These are phyloP conservation scores for Cettia cetti DNA, from an alignment of 2,113 vertebrate species.

Conservation along the genomic window DNA sequence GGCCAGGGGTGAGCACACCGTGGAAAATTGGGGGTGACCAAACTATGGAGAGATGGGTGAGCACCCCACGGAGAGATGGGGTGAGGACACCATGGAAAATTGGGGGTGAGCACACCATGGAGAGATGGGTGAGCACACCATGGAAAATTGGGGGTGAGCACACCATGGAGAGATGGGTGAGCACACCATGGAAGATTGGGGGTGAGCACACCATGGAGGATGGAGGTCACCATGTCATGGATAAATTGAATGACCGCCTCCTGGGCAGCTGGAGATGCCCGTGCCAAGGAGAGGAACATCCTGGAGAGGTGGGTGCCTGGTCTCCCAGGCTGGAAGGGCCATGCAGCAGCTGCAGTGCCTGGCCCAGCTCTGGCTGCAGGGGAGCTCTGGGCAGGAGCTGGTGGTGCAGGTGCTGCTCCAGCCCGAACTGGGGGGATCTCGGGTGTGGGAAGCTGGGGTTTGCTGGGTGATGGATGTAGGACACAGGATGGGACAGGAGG, in stretches of 20 bases:
- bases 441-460: not conserved
- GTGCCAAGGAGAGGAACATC: not conserved
- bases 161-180: accelerated
- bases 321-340: not conserved
- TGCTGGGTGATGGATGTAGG: not conserved
- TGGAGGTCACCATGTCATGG: not conserved
- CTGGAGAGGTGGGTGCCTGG: not conserved
- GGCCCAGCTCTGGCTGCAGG: not conserved
- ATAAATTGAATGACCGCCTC: too few species aligned
- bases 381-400: not conserved
- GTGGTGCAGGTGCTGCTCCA: not conserved
- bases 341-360: not conserved
- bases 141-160: not conserved
- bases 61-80: accelerated
- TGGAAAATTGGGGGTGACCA: not conserved
- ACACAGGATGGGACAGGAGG: accelerated
- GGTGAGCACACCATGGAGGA: accelerated
- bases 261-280: not conserved
- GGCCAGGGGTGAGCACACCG: too few species aligned
- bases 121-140: too few species aligned
- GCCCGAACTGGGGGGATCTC: not conserved
- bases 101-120: accelerated
- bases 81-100: too few species aligned
- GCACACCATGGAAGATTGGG: too few species aligned
- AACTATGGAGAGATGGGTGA: too few species aligned